phyloP scores from a whole-genome alignment of 2,888 invertebrate species.

The Hipparchia sbordonii region DNA sequence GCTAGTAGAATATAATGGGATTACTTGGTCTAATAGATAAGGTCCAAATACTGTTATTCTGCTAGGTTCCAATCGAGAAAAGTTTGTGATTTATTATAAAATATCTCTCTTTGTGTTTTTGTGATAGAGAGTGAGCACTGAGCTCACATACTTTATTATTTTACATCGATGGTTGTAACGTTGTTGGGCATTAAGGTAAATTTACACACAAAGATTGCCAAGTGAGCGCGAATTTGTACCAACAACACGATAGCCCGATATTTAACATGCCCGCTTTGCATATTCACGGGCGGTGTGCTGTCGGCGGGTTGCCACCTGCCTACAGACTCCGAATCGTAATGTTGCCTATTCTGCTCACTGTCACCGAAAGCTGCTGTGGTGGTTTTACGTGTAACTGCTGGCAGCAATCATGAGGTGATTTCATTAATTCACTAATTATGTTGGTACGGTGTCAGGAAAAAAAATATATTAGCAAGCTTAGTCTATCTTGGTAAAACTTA shows the following conservation, averaged over 20 bases:
- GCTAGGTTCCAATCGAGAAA: too few relatives aligned
- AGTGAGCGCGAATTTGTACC: conserved; percentile 18
- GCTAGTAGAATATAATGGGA: too few relatives aligned
- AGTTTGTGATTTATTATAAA: too few relatives aligned
- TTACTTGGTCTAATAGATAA: too few relatives aligned
- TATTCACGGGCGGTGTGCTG: conserved; percentile 19
- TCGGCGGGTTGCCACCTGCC: conserved; percentile 18
- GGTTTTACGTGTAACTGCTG: not conserved
- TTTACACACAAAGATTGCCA: conserved; percentile 14
- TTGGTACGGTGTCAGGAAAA: not conserved
- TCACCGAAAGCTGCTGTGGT: not conserved
- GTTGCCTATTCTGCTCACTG: conserved; percentile 17
- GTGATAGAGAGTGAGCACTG: too few relatives aligned
- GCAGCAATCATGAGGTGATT: not conserved
- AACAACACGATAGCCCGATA: conserved; percentile 21
- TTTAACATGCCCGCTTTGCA: conserved; percentile 24
- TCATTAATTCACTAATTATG: not conserved
- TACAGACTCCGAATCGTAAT: conserved; percentile 21
- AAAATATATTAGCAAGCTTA: too few relatives aligned
- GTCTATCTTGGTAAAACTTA: too few relatives aligned
- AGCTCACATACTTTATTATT: not conserved
- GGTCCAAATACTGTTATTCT: too few relatives aligned
- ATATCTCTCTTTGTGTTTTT: too few relatives aligned
- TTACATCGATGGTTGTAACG: not conserved
- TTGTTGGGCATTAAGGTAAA: not conserved